Evolutionary conservation across 2,797 vertebrate genomes (phyloP), one percentile per base, ranked within the genome.

Genomic region (Morus bassanus): DNA sequence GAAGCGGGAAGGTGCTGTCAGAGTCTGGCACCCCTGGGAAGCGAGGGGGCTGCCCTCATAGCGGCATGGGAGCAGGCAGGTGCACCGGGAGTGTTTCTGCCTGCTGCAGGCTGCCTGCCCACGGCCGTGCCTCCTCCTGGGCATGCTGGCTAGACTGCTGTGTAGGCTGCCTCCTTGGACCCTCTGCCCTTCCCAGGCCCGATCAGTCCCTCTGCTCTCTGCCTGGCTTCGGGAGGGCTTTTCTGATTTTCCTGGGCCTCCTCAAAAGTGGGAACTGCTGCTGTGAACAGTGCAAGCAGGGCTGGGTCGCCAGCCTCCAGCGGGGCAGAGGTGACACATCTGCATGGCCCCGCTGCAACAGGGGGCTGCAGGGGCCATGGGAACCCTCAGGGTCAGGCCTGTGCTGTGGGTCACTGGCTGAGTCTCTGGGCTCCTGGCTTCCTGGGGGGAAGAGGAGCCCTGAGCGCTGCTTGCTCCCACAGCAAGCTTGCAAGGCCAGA

Each of bases 271-370:
- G 60, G 68, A 30, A 0, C 25, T 1, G 31, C 67, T 53, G 59
- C 48, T 8, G 4, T 0, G 30, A 41, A 8, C 1, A 11, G 14
- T 2, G 18, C 0, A 2, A 70, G 76, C 27, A 0, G 43, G 64
- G 69, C 73, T 3, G 85, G 33, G 33, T 14, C 0, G 0, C 67
- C 56, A 25, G 23, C n/a, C 27, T 33, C 48, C 31, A 2, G 11
- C 60, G 1, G 64, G 48, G 19, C 63, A 43, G 22, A 4, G 67
- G 48, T 30, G 67, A 6, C 59, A 25, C 63, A 6, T 10, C 41
- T 9, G 50, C 30, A 0, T 0, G 7, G 27, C 24, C 59, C 59
- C n/a, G 1, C 16, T 0, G 54, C 6, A 1, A 2, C 1, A 3
- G 92, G 69, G 80, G 45, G 7, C 41, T 41, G 63, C 28, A 31